Percentiles rank a stretch among this genome's conserved stretches.
Evolutionary conservation across 2,888 invertebrate species (phyloP).

Genomic region (Serrognathus titanus): DNA sequence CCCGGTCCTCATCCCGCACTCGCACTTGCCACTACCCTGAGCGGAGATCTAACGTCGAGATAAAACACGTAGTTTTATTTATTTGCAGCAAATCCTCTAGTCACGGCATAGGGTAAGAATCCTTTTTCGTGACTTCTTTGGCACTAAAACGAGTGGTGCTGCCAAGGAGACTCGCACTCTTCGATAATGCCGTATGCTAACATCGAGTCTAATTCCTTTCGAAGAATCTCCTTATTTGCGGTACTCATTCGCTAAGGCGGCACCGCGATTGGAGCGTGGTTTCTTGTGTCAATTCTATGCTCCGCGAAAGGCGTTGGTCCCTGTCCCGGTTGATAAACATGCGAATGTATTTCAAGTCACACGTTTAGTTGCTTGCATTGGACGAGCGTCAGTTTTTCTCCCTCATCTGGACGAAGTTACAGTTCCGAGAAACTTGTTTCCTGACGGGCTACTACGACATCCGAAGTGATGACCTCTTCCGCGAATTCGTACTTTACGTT

Average conservation of each 20-base stretch:
- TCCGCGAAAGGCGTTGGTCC: too few species aligned
- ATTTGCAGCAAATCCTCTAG: constrained; percentile 43
- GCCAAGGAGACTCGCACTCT: constrained; percentile 42
- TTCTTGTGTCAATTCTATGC: background rate
- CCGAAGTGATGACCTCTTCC: too few species aligned
- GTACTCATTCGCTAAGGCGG: constrained; percentile 38
- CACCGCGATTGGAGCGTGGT: constrained; percentile 32
- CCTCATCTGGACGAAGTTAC: too few species aligned
- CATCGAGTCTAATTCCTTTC: constrained; percentile 34
- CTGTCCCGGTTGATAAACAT: too few species aligned
- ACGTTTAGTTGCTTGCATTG: too few species aligned
- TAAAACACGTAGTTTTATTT: constrained; percentile 28
- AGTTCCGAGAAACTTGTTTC: too few species aligned
- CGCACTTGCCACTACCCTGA: constrained; percentile 42
- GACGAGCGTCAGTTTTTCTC: too few species aligned
- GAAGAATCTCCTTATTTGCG: constrained; percentile 25
- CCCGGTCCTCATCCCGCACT: constrained; percentile 39
- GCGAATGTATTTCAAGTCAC: too few species aligned
- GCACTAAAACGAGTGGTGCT: constrained; percentile 38
- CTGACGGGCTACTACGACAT: too few species aligned
- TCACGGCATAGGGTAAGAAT: constrained; percentile 39
- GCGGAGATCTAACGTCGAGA: constrained; percentile 37
- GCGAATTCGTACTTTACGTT: too few species aligned
- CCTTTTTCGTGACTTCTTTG: constrained; percentile 32
- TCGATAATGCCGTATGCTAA: constrained; percentile 37